Evolutionary conservation across 2,797 vertebrate species (phyloP), one percentile per base, ranked within the genome.

Genomic region (Cheirogaleus major): DNA sequence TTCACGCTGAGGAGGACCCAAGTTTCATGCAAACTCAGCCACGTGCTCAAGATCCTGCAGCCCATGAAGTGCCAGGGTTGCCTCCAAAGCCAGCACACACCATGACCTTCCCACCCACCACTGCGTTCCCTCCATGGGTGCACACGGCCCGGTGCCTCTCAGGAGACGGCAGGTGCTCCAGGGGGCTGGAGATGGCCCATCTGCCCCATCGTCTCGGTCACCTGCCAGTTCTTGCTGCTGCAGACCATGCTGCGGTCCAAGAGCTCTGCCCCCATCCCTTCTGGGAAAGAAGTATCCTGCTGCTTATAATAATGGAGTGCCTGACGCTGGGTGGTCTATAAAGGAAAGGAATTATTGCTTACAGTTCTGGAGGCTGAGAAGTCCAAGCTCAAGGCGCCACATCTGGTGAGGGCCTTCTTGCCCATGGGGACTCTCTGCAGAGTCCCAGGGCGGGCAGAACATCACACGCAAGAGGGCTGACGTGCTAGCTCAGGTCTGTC

Each of bases 131-230:
- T 93, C 25, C 57, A n/a, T 35, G 23, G 2, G 13, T 9, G 7
- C 8, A 22, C 17, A 23, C n/a, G 35, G 14, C 22, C 55, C 61
- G 5, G 11, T 14, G 32, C 52, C 23, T 20, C 30, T 38, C 7
- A 1, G 0, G 43, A 91, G 45, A 41, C 0, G 1, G n/a, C 4
- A 14, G 14, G 4, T 22, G 12, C 32, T 30, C 17, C 4, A 10
- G 0, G 41, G 14, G 1, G 30, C 55, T 30, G 5, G 22, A 22
- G 18, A 75, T 22, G 7, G 10, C 22, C 17, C 15, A n/a, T 6
- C 48, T 83, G 17, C 17, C 12, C 9, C 43, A 2, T 70, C 18
- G 8, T 18, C n/a, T 75, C 32, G 1, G 30, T 9, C 2, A 1
- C 6, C 69, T 7, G 20, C 5, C 20, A 1, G 32, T 5, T 75